Conservation (phyloP, 2,888 invertebrate genomes). For the Drosophila yooni region DNA sequence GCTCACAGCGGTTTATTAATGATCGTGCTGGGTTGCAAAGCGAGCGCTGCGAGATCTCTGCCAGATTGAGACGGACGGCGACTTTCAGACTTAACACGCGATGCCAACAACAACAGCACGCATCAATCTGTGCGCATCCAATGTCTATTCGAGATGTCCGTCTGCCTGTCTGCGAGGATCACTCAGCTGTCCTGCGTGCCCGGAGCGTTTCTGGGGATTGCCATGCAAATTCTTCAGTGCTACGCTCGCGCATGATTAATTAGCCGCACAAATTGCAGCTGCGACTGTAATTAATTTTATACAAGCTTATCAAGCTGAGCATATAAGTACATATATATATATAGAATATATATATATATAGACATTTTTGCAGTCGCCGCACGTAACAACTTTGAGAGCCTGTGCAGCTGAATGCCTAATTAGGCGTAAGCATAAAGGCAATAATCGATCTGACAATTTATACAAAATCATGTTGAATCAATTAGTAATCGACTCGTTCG, state of each 20-base stretch:
- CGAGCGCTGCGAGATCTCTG: constrained; percentile 6
- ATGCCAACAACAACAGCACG: constrained; percentile 49
- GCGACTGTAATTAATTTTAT: constrained; percentile 72
- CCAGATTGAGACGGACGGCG: constrained; percentile 24
- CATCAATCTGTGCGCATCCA: constrained; percentile 70
- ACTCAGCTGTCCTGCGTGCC: constrained; percentile 65
- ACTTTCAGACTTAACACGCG: constrained; percentile 55
- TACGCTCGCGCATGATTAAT: constrained; percentile 66
- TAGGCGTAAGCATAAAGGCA: constrained; percentile 41
- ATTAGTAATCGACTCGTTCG: constrained; percentile 37
- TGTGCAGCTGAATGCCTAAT: constrained; percentile 49
- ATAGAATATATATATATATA: background rate
- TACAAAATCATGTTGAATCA: constrained; percentile 61
- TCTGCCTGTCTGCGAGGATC: constrained; percentile 49
- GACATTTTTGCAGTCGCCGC: constrained; percentile 18
- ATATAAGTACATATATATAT: background rate
- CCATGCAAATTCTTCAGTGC: constrained; percentile 60
- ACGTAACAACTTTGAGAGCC: constrained; percentile 21
- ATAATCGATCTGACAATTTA: constrained; percentile 57
- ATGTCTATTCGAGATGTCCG: constrained; percentile 38
- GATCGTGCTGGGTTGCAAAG: constrained; percentile 73
- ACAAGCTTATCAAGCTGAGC: constrained; percentile 26
- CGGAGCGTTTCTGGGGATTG: constrained; percentile 3
- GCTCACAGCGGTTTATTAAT: constrained; percentile 84
- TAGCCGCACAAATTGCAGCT: constrained; percentile 68